Conservation (phyloP, 2,797 vertebrate genomes). For the Tamandua tetradactyla region DNA sequence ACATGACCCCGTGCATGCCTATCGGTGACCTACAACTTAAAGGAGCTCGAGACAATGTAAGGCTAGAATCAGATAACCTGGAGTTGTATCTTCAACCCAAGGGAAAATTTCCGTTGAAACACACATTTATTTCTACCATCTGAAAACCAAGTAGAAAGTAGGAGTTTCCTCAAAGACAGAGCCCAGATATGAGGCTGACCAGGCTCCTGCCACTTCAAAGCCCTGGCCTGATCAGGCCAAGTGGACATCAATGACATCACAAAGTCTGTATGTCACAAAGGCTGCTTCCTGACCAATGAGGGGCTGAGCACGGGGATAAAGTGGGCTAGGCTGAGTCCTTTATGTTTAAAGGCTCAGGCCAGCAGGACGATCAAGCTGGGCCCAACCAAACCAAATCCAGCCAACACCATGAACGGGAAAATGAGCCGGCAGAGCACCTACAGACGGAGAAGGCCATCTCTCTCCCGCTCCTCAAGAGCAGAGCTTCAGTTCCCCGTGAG, state of each 20-base stretch:
- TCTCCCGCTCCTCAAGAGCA: background rate
- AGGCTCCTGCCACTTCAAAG: background rate
- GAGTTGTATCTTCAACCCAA: background rate
- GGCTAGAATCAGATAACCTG: background rate
- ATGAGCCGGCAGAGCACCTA: rapidly evolving
- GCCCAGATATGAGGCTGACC: background rate
- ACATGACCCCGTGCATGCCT: background rate
- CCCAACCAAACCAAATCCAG: background rate
- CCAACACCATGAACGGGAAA: background rate
- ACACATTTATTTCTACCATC: background rate
- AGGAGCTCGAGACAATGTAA: background rate
- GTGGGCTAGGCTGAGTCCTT: rapidly evolving
- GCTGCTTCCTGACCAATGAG: background rate
- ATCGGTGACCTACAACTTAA: background rate
- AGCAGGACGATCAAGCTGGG: background rate
- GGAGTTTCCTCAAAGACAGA: background rate
- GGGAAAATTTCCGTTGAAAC: background rate
- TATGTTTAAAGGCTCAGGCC: background rate
- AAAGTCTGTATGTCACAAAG: background rate
- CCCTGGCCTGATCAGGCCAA: background rate
- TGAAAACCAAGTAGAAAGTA: background rate
- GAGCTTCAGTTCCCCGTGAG: conserved; percentile 83
- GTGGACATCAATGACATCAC: background rate
- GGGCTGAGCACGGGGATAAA: no score
- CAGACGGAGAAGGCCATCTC: rapidly evolving